Evolutionary conservation across 2,113 vertebrate species (phyloP).

Genomic region (Lasiurus cinereus): DNA sequence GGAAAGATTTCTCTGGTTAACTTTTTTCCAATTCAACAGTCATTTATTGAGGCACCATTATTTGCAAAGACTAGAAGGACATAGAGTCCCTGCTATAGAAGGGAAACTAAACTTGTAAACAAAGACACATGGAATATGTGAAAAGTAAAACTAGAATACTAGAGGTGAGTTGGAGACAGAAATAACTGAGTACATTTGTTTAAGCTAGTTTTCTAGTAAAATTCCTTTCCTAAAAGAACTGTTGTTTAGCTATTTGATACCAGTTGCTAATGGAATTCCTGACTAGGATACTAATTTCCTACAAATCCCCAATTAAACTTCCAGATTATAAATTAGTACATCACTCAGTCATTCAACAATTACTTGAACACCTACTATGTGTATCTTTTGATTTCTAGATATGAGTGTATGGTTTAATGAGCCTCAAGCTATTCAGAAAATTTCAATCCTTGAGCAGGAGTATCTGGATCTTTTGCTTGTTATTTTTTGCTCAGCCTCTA

Average conservation of each 20-base stretch:
- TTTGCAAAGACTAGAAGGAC: not conserved
- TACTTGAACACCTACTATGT: not conserved
- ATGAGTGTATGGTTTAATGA: slow-evolving; percentile 13
- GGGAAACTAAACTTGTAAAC: not conserved
- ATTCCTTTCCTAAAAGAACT: slow-evolving; percentile 63
- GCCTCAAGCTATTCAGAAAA: not conserved
- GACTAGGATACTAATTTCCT: not conserved
- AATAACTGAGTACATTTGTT: not conserved
- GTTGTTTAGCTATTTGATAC: slow-evolving; percentile 49
- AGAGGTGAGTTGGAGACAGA: not conserved
- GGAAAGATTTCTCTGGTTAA: not conserved
- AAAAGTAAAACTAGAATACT: not conserved
- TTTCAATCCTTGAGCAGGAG: slow-evolving; percentile 44
- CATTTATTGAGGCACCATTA: not conserved
- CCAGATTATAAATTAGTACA: not conserved
- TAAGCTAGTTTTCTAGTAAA: slow-evolving; percentile 18
- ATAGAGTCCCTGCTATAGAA: not conserved
- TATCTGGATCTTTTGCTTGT: slow-evolving; percentile 69
- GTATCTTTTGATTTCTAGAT: slow-evolving; percentile 28
- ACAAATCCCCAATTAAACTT: not conserved
- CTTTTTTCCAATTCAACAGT: not conserved
- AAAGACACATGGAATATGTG: not conserved
- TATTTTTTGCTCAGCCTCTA: slow-evolving; percentile 72
- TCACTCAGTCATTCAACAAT: not conserved
- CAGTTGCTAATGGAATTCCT: slow-evolving; percentile 11